Evolutionary conservation across 2,888 invertebrate genomes (phyloP).

Genomic region (Tanytarsus gracilentus): DNA sequence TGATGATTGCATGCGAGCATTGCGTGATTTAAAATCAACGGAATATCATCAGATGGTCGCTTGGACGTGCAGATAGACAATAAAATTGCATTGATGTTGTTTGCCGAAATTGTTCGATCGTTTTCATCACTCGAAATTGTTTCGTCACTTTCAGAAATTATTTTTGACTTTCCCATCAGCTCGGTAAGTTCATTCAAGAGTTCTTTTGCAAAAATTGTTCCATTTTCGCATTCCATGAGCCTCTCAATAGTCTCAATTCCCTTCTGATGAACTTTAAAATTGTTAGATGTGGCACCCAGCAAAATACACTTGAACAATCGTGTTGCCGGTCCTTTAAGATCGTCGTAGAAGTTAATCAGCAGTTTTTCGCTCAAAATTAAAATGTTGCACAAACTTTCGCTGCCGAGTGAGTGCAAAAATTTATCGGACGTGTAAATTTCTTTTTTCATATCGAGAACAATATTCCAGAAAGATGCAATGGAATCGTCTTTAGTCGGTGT

Average conservation of each 20-base stretch:
- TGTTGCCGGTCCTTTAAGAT: slow-evolving; percentile 55
- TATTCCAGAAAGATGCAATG: slow-evolving; percentile 54
- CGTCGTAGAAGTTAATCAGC: slow-evolving; percentile 57
- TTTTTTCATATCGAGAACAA: slow-evolving; percentile 64
- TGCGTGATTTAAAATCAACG: slow-evolving; percentile 55
- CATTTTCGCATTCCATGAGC: slow-evolving; percentile 52
- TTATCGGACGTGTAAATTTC: slow-evolving; percentile 76
- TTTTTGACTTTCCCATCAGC: slow-evolving; percentile 56
- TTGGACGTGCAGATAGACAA: slow-evolving; percentile 34
- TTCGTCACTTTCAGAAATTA: slow-evolving; percentile 37
- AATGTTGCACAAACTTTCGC: slow-evolving; percentile 62
- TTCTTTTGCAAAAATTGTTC: slow-evolving; percentile 52
- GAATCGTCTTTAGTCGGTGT: slow-evolving; percentile 45
- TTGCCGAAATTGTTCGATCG: slow-evolving; percentile 34
- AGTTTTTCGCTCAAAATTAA: slow-evolving; percentile 65
- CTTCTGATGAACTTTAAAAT: slow-evolving; percentile 52
- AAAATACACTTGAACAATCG: slow-evolving; percentile 65
- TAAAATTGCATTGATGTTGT: slow-evolving; percentile 37
- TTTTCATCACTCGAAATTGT: slow-evolving; percentile 36
- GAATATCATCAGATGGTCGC: slow-evolving; percentile 45
- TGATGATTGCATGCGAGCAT: slow-evolving; percentile 70
- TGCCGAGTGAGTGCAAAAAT: slow-evolving; percentile 59
- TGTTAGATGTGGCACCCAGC: slow-evolving; percentile 55
- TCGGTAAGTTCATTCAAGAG: slow-evolving; percentile 58
- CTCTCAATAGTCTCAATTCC: slow-evolving; percentile 53